Evolutionary conservation across 1,140 invertebrate genomes (phyloP).

Genomic region (Pachypsylla venusta): DNA sequence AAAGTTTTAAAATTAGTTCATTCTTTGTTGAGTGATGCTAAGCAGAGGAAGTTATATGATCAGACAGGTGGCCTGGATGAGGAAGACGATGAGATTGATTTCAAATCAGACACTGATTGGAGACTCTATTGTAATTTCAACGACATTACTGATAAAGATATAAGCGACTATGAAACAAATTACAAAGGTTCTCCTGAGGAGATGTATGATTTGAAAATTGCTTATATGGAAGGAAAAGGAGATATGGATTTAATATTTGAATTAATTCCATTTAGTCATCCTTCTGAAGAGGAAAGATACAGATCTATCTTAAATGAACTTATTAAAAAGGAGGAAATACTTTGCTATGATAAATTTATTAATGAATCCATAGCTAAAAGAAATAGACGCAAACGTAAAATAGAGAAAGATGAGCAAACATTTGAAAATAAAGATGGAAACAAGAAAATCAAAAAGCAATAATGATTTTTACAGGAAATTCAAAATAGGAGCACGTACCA

Average conservation of each 20-base stretch:
- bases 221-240: constrained; percentile 67
- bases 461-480: no score
- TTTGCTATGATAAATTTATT: constrained; percentile 58
- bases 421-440: no score
- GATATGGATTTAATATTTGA: constrained; percentile 79
- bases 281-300: constrained; percentile 68
- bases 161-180: constrained; percentile 66
- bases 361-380: constrained; percentile 56
- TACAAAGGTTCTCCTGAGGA: constrained; percentile 81
- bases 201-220: constrained; percentile 52
- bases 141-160: constrained; percentile 68
- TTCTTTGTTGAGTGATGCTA: constrained; percentile 65
- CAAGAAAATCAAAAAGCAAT: no score
- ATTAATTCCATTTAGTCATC: constrained; percentile 64
- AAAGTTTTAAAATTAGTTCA: constrained; percentile 82
- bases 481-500: no score
- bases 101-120: constrained; percentile 54
- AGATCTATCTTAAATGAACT: constrained; percentile 50
- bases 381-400: constrained; percentile 37
- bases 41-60: constrained; percentile 74
- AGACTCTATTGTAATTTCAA: constrained; percentile 80
- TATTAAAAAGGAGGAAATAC: constrained; percentile 65
- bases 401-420: no score
- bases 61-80: constrained; percentile 53
- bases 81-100: constrained; percentile 52